Conservation (phyloP, 1,140 invertebrate genomes). For the Meteorus sp. region DNA sequence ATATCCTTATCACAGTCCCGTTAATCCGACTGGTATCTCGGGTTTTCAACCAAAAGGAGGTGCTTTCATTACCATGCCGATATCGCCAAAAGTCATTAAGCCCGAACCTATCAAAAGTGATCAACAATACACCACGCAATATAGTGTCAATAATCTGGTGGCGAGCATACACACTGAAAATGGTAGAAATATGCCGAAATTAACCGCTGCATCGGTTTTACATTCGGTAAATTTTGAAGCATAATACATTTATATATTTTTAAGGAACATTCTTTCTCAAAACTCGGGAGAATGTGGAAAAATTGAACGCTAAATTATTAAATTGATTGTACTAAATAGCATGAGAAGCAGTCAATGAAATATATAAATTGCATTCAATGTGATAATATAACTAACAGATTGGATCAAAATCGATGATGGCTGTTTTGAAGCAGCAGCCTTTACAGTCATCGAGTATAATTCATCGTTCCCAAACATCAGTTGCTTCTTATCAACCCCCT, state of each 20-base stretch:
- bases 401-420: constrained; percentile 56
- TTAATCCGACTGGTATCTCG: constrained; percentile 77
- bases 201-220: constrained; percentile 49
- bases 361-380: constrained; percentile 6
- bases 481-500: constrained; percentile 47
- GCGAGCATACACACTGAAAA: constrained; percentile 50
- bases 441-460: constrained; percentile 51
- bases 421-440: constrained; percentile 55
- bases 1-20: constrained; percentile 70
- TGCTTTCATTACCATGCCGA: constrained; percentile 84
- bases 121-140: constrained; percentile 52
- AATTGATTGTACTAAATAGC: constrained; percentile 14
- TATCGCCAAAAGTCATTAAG: constrained; percentile 63
- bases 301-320: background rate
- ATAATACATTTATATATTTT: too few relatives aligned
- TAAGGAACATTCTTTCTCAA: too few relatives aligned
- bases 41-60: constrained; percentile 86
- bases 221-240: constrained; percentile 46
- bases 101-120: constrained; percentile 48
- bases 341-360: constrained; percentile 17
- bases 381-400: constrained; percentile 50
- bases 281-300: too few relatives aligned
- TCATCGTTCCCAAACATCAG: constrained; percentile 48
- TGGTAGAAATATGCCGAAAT: constrained; percentile 49
- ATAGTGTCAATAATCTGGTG: constrained; percentile 52